These are phyloP conservation scores for Montifringilla adamsi DNA, from an alignment of 2,113 vertebrate species.

Conservation along the genomic window DNA sequence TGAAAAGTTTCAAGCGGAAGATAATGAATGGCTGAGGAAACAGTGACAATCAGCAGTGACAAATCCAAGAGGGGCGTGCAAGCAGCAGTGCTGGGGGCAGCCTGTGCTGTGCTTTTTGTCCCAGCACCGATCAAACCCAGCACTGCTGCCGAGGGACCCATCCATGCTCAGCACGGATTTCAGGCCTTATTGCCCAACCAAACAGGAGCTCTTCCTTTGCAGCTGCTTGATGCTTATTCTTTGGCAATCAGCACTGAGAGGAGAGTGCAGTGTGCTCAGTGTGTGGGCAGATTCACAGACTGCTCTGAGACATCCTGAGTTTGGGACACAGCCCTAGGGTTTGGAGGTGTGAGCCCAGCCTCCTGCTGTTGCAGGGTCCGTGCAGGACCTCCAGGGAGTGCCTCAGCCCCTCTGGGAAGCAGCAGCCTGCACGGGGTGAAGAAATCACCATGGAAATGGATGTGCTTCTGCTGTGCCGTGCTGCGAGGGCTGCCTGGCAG, in stretches of 20 bases:
- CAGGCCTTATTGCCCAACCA: neutral
- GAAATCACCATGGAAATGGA: accelerated
- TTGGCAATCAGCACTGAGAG: neutral
- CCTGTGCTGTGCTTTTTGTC: neutral
- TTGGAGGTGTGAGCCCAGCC: neutral
- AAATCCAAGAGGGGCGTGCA: neutral
- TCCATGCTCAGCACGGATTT: neutral
- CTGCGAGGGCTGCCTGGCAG: neutral
- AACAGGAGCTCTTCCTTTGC: neutral
- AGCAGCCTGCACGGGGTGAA: neutral
- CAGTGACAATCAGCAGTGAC: neutral
- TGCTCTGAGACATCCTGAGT: neutral
- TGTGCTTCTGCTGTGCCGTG: neutral
- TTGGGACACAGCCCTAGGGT: neutral
- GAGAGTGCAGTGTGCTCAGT: neutral
- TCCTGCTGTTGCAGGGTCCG: neutral
- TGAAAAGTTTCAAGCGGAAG: slow-evolving; percentile 67
- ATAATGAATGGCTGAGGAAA: neutral
- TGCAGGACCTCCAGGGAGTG: neutral
- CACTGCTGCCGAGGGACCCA: neutral
- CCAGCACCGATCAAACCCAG: neutral
- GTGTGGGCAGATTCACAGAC: neutral
- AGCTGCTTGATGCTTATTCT: neutral
- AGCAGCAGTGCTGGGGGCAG: neutral
- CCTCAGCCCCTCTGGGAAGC: neutral